These are phyloP conservation scores for Atopsyche davidsoni DNA, from an alignment of 1,140 invertebrate species.

Conservation along the genomic window DNA sequence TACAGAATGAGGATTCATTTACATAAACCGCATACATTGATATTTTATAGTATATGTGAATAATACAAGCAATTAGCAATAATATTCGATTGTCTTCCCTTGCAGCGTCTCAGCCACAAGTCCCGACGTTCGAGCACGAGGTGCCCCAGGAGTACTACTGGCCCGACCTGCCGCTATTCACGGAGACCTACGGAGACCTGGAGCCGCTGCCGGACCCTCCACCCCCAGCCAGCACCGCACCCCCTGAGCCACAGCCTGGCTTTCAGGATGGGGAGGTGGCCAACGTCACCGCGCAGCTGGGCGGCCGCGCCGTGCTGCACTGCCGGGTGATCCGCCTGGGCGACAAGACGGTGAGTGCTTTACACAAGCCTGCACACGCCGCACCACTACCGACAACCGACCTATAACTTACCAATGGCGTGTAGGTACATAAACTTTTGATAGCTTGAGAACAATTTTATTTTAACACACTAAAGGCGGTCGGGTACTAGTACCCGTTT, in stretches of 20 bases:
- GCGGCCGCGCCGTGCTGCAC: conserved; percentile 55
- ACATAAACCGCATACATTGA: too few relatives aligned
- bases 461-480: too few relatives aligned
- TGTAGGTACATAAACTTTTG: too few relatives aligned
- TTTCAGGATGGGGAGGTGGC: conserved; percentile 48
- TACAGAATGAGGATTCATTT: too few relatives aligned
- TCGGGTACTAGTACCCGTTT: too few relatives aligned
- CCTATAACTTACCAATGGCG: too few relatives aligned
- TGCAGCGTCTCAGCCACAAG: not conserved
- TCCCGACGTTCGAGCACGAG: conserved; percentile 4
- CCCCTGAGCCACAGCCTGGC: conserved; percentile 49
- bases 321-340: conserved; percentile 59
- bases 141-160: conserved; percentile 15
- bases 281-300: conserved; percentile 58
- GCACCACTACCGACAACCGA: too few relatives aligned
- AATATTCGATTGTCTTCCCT: too few relatives aligned
- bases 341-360: conserved; percentile 52
- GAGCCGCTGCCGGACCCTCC: not conserved
- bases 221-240: conserved; percentile 11
- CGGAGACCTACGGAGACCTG: conserved; percentile 22
- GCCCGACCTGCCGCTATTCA: conserved; percentile 24
- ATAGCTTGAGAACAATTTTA: too few relatives aligned
- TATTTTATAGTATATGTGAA: too few relatives aligned
- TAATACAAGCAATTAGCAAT: too few relatives aligned
- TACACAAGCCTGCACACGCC: too few relatives aligned